Base-by-base conservation (phyloP, 2,797 vertebrate genomes). In the Enteromius afrohamiltoni region DNA sequence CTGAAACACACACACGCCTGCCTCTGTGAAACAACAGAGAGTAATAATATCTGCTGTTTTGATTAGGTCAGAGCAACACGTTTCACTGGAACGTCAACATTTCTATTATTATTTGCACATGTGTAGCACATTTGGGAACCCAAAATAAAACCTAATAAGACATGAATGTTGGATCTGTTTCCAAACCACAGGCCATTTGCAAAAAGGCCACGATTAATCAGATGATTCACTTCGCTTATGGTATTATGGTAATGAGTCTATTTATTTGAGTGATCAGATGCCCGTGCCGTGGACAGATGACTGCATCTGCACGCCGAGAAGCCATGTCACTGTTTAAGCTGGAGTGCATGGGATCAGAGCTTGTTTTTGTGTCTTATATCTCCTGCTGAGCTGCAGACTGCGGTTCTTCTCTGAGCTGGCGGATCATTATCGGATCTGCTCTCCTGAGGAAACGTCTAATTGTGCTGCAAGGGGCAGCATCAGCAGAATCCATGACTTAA, bases 401-500 rank as follows among this genome's bases (percentile, higher is more conserved):
- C 16, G 16, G 31, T 53, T 31, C 83, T 65, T 58, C 55, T 53
- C 82, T 37, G 29, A 77, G 31, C 79, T 71, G 1, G 9, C 13
- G n/a, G 31, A 81, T 75, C 79, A 68, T 85, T 60, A 69, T 80
- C 65, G 4, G 70, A 77, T 29, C 14, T 10, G 64, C 29, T 77
- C 73, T 85, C 86, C 40, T 0, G 78, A 77, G 86, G 64, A 60
- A 65, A 68, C 23, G 14, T 26, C 60, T 87, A 85, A 87, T 87
- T 83, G 83, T 74, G 65, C 82, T 64, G 74, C 70, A 67, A 79
- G 42, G 76, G 70, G 64, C 79, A 23, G 67, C 65, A 84, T 89
- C 85, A 88, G 88, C 83, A 88, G 83, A 84, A 85, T 85, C 79
- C 83, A 77, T 69, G 83, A 86, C 83, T 80, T 83, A 80, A 65